phyloP scores from a whole-genome alignment of 2,113 vertebrate genomes.

The Trogon surrucura region DNA sequence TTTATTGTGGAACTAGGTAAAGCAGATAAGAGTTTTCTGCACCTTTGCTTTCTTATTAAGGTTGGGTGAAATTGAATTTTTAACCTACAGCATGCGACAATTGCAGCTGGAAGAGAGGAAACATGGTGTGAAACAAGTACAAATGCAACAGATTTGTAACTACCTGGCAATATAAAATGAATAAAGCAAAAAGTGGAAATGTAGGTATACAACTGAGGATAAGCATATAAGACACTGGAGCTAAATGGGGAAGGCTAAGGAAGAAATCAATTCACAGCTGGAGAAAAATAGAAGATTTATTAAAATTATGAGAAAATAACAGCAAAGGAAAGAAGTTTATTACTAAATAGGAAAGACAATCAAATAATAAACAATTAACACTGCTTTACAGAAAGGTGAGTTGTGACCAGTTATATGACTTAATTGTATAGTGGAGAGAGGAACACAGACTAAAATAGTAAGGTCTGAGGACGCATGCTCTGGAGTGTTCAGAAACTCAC shows the following conservation, averaged over 20 bases:
- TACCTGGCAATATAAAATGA: not conserved
- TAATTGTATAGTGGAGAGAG: not conserved
- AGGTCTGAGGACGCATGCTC: not conserved
- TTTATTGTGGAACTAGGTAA: not conserved
- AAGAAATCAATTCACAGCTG: not conserved
- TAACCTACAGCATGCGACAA: not conserved
- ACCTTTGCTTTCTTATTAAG: not conserved
- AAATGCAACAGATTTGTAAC: not conserved
- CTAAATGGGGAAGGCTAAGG: not conserved
- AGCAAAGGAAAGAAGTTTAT: not conserved
- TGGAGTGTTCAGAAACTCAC: not conserved
- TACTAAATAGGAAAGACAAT: not conserved
- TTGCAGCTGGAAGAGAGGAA: not conserved
- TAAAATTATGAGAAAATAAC: not conserved
- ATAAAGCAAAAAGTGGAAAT: not conserved
- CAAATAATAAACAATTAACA: not conserved
- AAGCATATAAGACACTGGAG: not conserved
- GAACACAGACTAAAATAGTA: not conserved
- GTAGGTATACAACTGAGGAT: not conserved
- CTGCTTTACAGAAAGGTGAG: not conserved
- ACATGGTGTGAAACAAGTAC: not conserved
- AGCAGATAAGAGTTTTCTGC: not conserved
- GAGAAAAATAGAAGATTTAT: not conserved
- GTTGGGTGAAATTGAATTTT: not conserved
- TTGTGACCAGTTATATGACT: not conserved